Evolutionary conservation across 2,888 invertebrate species (phyloP), one percentile per base, ranked within the genome.

Genomic region (Macroteleia sp.): DNA sequence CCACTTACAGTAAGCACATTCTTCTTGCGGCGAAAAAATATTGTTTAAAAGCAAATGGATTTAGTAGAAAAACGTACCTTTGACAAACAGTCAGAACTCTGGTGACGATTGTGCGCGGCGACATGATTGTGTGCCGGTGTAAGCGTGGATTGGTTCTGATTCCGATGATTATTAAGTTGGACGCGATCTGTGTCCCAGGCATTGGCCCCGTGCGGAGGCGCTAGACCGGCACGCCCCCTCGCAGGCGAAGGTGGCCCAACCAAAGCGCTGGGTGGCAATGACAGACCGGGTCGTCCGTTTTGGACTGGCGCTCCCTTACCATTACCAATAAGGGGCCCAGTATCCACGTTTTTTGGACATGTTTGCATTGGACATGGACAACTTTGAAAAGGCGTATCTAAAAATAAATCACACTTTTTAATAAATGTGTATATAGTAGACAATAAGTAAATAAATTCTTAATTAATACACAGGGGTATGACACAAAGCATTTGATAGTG

Each of bases 291-390:
- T 88, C 91, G n/a, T n/a, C 91, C 86, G 90, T 88, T 86, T 87
- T 89, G 84, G n/a, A 91, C 91, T 91, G 91, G 91, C 90, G 90
- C 91, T 92, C 92, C 93, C 94, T 96, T 96, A 95, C 95, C 95
- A 95, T 96, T 96, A 96, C 97, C 97, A 97, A 96, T 96, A 97
- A 96, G 97, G 96, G 97, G 97, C 95, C 97, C 97, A 97, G 97
- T 96, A 96, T 95, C 96, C 95, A 96, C 97, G 97, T 97, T 97
- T 97, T 97, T 97, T 97, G 97, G 96, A 97, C 96, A 97, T 94
- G 96, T 95, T 93, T 96, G 96, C 94, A 96, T 95, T 93, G 97
- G 96, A 94, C 97, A 97, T 88, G 97, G 96, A 92, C 97, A 97
- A 92, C 94, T 93, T 89, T 94, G 94, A 91, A 94, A 93, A 91